phyloP scores from a whole-genome alignment of 2,113 vertebrate species.

The Todiramphus chloris region DNA sequence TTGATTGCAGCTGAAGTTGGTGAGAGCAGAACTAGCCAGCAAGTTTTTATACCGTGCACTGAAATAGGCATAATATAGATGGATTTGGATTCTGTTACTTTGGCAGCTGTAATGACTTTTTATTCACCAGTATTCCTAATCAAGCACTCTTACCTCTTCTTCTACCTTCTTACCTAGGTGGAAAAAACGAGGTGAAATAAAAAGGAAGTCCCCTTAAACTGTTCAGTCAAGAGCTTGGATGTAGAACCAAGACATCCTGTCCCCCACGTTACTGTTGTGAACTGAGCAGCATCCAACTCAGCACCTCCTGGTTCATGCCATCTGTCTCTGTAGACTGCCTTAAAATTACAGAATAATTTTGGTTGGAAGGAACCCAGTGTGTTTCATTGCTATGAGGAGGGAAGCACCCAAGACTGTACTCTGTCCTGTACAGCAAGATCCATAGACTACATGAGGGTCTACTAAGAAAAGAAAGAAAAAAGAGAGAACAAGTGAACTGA shows the following conservation, averaged over 20 bases:
- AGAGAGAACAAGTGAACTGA: background rate
- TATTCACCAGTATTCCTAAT: background rate
- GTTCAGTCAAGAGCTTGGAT: background rate
- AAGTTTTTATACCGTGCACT: background rate
- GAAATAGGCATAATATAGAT: background rate
- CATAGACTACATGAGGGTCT: fast-evolving
- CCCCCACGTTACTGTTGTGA: fast-evolving
- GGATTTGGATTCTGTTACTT: background rate
- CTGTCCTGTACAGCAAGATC: fast-evolving
- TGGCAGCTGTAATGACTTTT: background rate
- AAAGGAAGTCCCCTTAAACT: background rate
- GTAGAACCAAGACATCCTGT: background rate
- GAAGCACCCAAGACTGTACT: background rate
- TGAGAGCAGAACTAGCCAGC: background rate
- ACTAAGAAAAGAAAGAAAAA: background rate
- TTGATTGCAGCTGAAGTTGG: fast-evolving
- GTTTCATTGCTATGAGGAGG: background rate
- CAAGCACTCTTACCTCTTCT: background rate
- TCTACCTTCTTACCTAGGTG: background rate
- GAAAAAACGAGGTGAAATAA: background rate
- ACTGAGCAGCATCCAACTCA: fast-evolving
- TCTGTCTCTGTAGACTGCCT: background rate
- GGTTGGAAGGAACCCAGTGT: background rate
- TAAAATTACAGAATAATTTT: background rate
- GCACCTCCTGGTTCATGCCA: background rate